phyloP scores from a whole-genome alignment of 1,140 invertebrate species.

The Dendroctonus valens region DNA sequence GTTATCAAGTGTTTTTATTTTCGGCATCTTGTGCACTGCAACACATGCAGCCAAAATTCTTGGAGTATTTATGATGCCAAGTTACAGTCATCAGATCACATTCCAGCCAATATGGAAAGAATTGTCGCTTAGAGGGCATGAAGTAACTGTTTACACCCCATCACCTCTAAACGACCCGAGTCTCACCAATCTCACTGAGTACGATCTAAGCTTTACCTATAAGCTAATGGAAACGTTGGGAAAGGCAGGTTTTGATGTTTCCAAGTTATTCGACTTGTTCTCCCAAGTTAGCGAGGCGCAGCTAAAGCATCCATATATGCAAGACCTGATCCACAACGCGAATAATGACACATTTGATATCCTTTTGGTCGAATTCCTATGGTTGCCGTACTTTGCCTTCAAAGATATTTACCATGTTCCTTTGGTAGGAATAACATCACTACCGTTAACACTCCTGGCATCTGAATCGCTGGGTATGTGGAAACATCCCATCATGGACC shows the following conservation, averaged over 20 bases:
- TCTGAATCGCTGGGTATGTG: slow-evolving; percentile 29
- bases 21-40: neutral
- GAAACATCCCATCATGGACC: slow-evolving; percentile 32
- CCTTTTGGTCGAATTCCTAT: slow-evolving; percentile 31
- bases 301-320: slow-evolving; percentile 20
- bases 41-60: slow-evolving; percentile 52
- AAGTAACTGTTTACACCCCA: slow-evolving; percentile 40
- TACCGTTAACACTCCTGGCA: slow-evolving; percentile 2
- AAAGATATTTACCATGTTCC: slow-evolving; percentile 38
- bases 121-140: slow-evolving; percentile 38
- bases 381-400: slow-evolving; percentile 24
- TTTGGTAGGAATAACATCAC: slow-evolving; percentile 34
- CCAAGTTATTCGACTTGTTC: slow-evolving; percentile 5
- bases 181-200: slow-evolving; percentile 39
- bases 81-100: slow-evolving; percentile 54
- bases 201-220: slow-evolving; percentile 34
- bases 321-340: slow-evolving; percentile 29
- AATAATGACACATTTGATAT: slow-evolving; percentile 32
- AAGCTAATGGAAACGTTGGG: slow-evolving; percentile 4
- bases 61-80: slow-evolving; percentile 52
- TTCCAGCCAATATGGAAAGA: slow-evolving; percentile 47
- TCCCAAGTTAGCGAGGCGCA: slow-evolving; percentile 5
- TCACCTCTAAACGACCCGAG: slow-evolving; percentile 35
- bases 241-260: slow-evolving; percentile 15
- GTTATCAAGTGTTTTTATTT: neutral